phyloP scores from a whole-genome alignment of 2,797 vertebrate species.

The Eremophila alpestris region DNA sequence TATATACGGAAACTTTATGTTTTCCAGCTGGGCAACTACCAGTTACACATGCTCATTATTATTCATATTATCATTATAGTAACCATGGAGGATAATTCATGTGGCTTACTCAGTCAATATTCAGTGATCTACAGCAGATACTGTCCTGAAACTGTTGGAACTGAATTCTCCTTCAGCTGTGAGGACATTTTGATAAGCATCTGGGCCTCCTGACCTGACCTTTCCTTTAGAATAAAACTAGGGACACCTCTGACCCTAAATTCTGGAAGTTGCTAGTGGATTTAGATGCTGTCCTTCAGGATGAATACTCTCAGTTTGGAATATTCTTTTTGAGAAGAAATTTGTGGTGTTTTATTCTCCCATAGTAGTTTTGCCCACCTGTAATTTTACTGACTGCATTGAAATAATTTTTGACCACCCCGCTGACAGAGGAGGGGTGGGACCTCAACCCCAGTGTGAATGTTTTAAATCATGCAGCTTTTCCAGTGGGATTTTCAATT shows the following conservation, averaged over 20 bases:
- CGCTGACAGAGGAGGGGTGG: rapidly evolving
- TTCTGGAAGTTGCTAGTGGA: neutral
- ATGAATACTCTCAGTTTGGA: neutral
- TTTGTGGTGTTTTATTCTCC: neutral
- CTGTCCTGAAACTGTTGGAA: neutral
- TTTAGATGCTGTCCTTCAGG: neutral
- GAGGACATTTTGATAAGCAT: neutral
- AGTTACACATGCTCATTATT: constrained; percentile 67
- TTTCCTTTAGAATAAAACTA: neutral
- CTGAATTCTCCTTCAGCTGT: neutral
- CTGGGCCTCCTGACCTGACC: neutral
- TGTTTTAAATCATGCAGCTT: neutral
- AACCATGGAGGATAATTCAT: constrained; percentile 6
- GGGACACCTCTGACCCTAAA: neutral
- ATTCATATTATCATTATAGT: constrained; percentile 57
- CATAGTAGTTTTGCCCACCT: neutral
- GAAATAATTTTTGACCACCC: neutral
- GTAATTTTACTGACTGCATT: neutral
- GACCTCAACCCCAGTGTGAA: neutral
- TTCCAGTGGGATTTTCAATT: neutral
- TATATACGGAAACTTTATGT: constrained; percentile 68
- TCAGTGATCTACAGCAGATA: neutral
- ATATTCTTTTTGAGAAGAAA: neutral
- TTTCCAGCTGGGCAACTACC: constrained; percentile 75
- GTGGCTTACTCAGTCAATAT: neutral